These are phyloP conservation scores for Hypotaenidia philippensis DNA, from an alignment of 2,797 vertebrate species.

Conservation along the genomic window DNA sequence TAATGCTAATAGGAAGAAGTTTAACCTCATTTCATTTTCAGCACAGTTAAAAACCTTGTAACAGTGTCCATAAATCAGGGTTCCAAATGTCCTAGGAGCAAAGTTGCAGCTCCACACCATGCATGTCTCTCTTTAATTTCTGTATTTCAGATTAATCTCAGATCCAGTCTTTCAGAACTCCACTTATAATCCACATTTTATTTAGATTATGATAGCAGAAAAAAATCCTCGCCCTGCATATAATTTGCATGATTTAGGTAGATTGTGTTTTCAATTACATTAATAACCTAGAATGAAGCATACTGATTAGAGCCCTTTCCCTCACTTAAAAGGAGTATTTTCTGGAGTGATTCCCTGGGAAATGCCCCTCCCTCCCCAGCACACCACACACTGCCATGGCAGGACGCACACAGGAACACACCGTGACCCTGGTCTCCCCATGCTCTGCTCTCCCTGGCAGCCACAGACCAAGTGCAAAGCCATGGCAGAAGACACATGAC, in stretches of 20 bases:
- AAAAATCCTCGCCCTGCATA: conserved; percentile 54
- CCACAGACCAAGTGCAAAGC: background rate
- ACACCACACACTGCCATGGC: background rate
- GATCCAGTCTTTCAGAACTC: conserved; percentile 61
- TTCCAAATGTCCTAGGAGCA: conserved; percentile 67
- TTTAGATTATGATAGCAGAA: conserved; percentile 66
- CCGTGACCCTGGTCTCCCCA: background rate
- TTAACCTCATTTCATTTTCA: conserved; percentile 77
- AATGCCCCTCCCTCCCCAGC: background rate
- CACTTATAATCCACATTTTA: conserved; percentile 65
- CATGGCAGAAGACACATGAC: too few relatives aligned
- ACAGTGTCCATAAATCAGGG: conserved; percentile 76
- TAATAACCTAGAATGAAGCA: conserved; percentile 68
- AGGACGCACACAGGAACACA: background rate
- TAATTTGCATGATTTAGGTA: conserved; percentile 74
- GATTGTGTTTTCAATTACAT: conserved; percentile 69
- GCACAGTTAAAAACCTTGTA: conserved; percentile 72
- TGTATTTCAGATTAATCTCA: conserved; percentile 69
- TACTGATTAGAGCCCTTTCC: conserved; percentile 62
- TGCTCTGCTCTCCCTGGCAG: background rate
- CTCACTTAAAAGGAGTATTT: conserved; percentile 51
- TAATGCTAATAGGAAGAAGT: conserved; percentile 76
- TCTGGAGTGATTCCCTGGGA: conserved; percentile 3
- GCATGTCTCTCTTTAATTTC: background rate
- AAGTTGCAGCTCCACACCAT: conserved; percentile 6